Base-by-base conservation (phyloP, 1,140 invertebrate genomes). In the Heterodera carotae region DNA sequence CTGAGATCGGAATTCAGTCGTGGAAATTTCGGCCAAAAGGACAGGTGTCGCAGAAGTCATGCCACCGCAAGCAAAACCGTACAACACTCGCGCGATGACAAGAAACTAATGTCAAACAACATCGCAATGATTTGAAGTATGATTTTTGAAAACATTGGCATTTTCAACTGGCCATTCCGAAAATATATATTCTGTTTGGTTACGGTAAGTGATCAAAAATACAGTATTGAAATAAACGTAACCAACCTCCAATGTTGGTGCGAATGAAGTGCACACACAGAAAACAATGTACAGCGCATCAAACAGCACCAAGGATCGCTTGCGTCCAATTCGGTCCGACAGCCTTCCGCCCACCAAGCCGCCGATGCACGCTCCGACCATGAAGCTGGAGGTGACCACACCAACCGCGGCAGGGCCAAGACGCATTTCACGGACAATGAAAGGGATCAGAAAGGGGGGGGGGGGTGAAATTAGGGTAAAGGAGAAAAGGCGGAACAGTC, bases 21-120 rank as follows among this genome's bases (percentile, higher is more conserved):
- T 74, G 8, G 71, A 66, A 29, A 64, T 74, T 34, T 74, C 71
- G 39, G 71, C 71, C 27, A 74, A 27, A 18, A 74, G 64, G 7
- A 74, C 71, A 2, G 71, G 71, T 15, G 71, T 53, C 3, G 64
- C 10, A 64, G 53, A 66, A 34, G 53, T 74, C 22, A 74, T 74
- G 43, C 71, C 71, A 25, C 71, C 71, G 18, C 39, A 27, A 66
- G 71, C 25, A 25, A 74, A 56, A 1, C 71, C 71, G 36, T 59
- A 64, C 25, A 74, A 33, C n/a, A 60, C 7, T 5, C 71, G 71
- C 15, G 71, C 25, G 27, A 34, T 10, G 12, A 74, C 33, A n/a
- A 74, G 56, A 36, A 34, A n/a, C 69, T 70, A n/a, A n/a, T n/a
- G n/a, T n/a, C n/a, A n/a, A n/a, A n/a, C n/a, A n/a, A n/a, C n/a